Conservation (phyloP, 2,113 vertebrate species). For the Seriola rivoliana region DNA sequence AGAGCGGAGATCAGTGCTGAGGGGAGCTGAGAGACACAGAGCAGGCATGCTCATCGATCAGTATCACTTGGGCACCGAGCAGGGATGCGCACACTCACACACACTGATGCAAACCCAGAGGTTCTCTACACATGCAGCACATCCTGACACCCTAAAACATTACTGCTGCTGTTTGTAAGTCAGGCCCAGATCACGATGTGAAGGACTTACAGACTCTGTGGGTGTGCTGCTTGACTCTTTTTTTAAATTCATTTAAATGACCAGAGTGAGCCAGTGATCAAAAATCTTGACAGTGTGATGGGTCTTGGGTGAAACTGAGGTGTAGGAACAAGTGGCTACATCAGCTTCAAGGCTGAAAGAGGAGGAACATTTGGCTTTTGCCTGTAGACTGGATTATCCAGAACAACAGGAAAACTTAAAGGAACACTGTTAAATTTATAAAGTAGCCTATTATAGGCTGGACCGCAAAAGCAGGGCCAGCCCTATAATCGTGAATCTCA, state of each 20-base stretch:
- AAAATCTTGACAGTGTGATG: background rate
- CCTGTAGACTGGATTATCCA: background rate
- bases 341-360: background rate
- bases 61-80: slow-evolving; percentile 39
- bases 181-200: too few species aligned
- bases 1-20: slow-evolving; percentile 22
- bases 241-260: background rate
- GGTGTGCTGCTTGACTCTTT: background rate
- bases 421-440: too few species aligned
- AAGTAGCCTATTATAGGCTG: too few species aligned
- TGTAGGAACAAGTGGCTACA: background rate
- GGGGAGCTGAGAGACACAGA: slow-evolving; percentile 56
- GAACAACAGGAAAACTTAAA: too few species aligned
- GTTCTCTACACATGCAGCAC: background rate
- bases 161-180: background rate
- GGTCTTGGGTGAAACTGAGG: background rate
- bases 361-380: background rate
- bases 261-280: background rate
- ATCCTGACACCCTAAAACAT: background rate
- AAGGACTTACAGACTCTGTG: too few species aligned
- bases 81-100: slow-evolving; percentile 26
- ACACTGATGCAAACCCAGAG: background rate
- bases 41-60: slow-evolving; percentile 62
- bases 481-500: too few species aligned
- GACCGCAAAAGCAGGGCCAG: too few species aligned